Evolutionary conservation across 30 jellyfish, hydroid and myxozoan species (phyloP).

Genomic region (Chrysaora quinquecirrha): DNA sequence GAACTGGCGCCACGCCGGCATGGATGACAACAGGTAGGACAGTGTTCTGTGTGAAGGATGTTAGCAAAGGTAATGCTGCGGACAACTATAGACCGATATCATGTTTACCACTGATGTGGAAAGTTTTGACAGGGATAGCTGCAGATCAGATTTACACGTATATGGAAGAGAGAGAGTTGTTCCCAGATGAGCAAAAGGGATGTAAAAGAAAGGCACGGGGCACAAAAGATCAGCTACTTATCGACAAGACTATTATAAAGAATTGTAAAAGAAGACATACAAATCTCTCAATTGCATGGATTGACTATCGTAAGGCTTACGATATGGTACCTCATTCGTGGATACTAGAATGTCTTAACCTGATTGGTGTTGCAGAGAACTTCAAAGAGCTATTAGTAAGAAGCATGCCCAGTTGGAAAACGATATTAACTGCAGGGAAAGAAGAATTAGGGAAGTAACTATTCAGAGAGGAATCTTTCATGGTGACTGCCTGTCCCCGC

Average conservation of each 20-base stretch:
- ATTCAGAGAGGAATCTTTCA: neutral
- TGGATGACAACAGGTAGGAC: slow-evolving; percentile 48
- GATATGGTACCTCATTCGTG: slow-evolving; percentile 29
- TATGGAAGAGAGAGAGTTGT: neutral
- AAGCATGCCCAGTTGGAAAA: neutral
- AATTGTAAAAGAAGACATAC: slow-evolving; percentile 11
- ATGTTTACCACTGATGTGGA: slow-evolving; percentile 31
- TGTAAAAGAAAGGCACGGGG: slow-evolving; percentile 14
- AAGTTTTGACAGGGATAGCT: slow-evolving; percentile 21
- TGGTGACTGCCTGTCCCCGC: neutral
- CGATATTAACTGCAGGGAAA: neutral
- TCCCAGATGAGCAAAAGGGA: slow-evolving; percentile 14
- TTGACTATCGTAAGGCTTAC: slow-evolving; percentile 39
- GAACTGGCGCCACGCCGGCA: neutral
- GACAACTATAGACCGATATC: slow-evolving; percentile 26
- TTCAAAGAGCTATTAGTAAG: neutral
- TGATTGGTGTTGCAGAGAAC: slow-evolving; percentile 16
- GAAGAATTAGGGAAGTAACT: neutral
- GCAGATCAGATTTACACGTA: neutral
- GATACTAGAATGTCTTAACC: slow-evolving; percentile 7
- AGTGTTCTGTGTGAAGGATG: slow-evolving; percentile 30
- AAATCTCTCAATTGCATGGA: slow-evolving; percentile 27
- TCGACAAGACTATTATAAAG: slow-evolving; percentile 3
- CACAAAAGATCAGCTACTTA: slow-evolving; percentile 24
- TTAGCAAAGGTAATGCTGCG: slow-evolving; percentile 10